These are phyloP conservation scores for Beris morrisii DNA, from an alignment of 2,888 invertebrate species.

Conservation along the genomic window DNA sequence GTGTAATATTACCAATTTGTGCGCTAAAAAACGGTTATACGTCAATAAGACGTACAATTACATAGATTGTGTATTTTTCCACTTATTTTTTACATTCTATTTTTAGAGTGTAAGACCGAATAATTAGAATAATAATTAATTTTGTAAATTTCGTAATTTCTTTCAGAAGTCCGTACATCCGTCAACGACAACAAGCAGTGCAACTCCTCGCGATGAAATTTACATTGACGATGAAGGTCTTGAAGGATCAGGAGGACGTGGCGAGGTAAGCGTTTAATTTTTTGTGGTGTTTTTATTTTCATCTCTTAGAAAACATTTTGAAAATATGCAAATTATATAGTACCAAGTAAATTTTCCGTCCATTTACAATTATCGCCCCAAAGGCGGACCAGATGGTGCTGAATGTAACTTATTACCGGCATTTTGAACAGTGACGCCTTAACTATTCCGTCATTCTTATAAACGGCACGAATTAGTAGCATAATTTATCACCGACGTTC, in stretches of 20 bases:
- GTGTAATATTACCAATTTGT: too few relatives aligned
- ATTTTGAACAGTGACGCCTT: background rate
- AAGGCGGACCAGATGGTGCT: conserved; percentile 46
- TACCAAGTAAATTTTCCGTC: conserved; percentile 2
- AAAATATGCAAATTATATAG: too few relatives aligned
- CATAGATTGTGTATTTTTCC: too few relatives aligned
- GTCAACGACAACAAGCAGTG: conserved; percentile 43
- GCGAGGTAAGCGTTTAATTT: conserved; percentile 61
- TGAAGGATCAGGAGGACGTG: conserved; percentile 70
- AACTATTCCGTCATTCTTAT: conserved; percentile 41
- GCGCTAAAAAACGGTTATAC: too few relatives aligned
- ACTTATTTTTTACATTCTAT: too few relatives aligned
- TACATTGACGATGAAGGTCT: conserved; percentile 77
- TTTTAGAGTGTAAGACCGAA: too few relatives aligned
- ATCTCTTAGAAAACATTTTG: too few relatives aligned
- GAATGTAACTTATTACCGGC: background rate
- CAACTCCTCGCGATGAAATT: conserved; percentile 59
- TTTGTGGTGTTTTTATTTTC: too few relatives aligned
- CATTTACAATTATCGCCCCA: conserved; percentile 42
- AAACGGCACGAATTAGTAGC: too few relatives aligned
- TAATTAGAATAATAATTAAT: too few relatives aligned
- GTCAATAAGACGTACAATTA: too few relatives aligned
- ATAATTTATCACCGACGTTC: too few relatives aligned
- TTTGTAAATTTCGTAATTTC: background rate
- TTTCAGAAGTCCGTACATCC: conserved; percentile 51